Conservation (phyloP, 2,888 invertebrate genomes). For the Aleiodes leptofemur region DNA sequence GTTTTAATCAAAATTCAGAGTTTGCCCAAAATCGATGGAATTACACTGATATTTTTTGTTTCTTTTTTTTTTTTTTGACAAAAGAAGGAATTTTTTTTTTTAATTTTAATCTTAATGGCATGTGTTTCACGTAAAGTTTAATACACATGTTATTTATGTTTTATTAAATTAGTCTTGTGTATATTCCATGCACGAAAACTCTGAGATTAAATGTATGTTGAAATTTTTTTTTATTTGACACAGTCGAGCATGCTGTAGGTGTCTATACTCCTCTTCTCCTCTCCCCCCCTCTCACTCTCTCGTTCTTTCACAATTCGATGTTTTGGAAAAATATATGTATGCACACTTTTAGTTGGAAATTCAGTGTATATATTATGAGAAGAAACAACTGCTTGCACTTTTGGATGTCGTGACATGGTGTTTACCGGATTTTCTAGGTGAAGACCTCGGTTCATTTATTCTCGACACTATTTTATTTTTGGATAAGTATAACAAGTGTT, state of each 20-base stretch:
- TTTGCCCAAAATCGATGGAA: neutral
- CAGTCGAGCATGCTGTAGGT: conserved; percentile 12
- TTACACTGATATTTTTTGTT: neutral
- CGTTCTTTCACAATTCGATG: neutral
- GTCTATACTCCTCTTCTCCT: neutral
- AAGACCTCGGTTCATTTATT: no score
- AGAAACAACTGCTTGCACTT: conserved; percentile 16
- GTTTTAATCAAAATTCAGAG: neutral
- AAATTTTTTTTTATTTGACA: no score
- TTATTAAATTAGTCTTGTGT: conserved; percentile 10
- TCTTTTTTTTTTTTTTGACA: no score
- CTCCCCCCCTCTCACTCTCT: neutral
- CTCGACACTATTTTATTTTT: no score
- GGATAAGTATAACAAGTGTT: no score
- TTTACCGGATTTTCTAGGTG: neutral
- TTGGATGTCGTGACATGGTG: conserved; percentile 26
- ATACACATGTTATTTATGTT: conserved; percentile 26
- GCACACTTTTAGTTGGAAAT: conserved; percentile 19
- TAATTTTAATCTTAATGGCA: conserved; percentile 8
- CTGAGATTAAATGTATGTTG: neutral
- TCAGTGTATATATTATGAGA: neutral
- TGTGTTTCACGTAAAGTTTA: conserved; percentile 14
- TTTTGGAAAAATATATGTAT: conserved; percentile 9
- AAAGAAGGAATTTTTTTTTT: neutral
- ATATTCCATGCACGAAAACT: conserved; percentile 19